Percentiles rank a stretch among this genome's conserved stretches.
phyloP scores from a whole-genome alignment of 2,888 invertebrate genomes.

The Aspidiotus rigidus region DNA sequence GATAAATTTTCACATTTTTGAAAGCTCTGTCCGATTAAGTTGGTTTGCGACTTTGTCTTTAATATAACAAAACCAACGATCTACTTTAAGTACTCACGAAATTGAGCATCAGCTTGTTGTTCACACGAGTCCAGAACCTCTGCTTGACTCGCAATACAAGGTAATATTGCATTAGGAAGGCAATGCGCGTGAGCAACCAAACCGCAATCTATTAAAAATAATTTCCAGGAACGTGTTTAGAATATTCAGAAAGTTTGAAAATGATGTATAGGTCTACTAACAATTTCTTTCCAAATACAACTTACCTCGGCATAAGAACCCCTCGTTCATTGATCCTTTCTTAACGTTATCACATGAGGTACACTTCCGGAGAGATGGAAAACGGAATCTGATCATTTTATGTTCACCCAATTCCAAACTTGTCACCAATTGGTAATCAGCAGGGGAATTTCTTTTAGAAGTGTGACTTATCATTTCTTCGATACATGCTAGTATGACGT shows the following conservation, averaged over 20 bases:
- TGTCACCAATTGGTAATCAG: conserved; percentile 38
- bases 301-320: conserved; percentile 58
- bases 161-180: conserved; percentile 53
- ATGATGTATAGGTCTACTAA: background rate
- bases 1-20: no score
- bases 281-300: background rate
- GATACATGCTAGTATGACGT: conserved; percentile 57
- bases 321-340: conserved; percentile 60
- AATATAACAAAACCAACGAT: background rate
- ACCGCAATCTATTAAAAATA: conserved; percentile 53
- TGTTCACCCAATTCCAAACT: conserved; percentile 38
- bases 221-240: background rate
- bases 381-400: conserved; percentile 48
- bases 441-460: conserved; percentile 36
- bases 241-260: background rate
- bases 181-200: conserved; percentile 62
- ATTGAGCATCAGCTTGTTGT: conserved; percentile 20
- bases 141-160: conserved; percentile 45
- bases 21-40: background rate
- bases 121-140: conserved; percentile 11
- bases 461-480: conserved; percentile 50
- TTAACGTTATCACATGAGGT: conserved; percentile 64
- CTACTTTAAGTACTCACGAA: conserved; percentile 17
- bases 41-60: background rate
- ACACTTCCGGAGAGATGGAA: conserved; percentile 58